Evolutionary conservation across 2,113 vertebrate genomes (phyloP).

Genomic region (Albula glossodonta): DNA sequence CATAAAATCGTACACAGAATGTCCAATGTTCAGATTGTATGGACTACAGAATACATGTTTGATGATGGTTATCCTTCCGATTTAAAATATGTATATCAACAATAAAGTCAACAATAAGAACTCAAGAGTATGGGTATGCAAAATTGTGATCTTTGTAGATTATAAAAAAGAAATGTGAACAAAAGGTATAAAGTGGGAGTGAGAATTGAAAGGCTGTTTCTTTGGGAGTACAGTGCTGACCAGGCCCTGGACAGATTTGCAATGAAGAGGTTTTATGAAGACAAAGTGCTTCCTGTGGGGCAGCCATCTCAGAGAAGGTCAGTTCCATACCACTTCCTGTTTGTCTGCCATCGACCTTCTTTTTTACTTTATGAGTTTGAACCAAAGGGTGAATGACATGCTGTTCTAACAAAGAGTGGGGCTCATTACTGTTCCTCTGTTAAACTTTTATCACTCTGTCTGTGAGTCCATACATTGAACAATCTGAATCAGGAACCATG

Average conservation of each 20-base stretch:
- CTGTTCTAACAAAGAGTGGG: not conserved
- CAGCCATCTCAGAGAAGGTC: constrained; percentile 97
- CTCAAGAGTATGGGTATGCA: no score
- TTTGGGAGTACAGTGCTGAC: constrained; percentile 75
- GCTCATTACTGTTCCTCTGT: not conserved
- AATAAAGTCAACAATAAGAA: no score
- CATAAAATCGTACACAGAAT: no score
- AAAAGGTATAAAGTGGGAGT: not conserved
- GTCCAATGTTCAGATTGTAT: no score
- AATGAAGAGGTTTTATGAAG: constrained; percentile 98
- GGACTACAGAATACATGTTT: no score
- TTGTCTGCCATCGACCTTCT: constrained; percentile 9
- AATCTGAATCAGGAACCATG: not conserved
- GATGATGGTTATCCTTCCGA: no score
- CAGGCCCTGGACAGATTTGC: constrained; percentile 97
- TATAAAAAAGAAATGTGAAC: not conserved
- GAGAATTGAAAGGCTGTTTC: constrained; percentile 14
- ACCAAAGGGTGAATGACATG: not conserved
- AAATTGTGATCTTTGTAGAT: not conserved
- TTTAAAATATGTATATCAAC: no score
- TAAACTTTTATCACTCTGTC: not conserved
- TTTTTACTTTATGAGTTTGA: constrained; percentile 24
- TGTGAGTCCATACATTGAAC: not conserved
- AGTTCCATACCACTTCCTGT: constrained; percentile 50
- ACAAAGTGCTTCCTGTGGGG: constrained; percentile 92